Conservation (phyloP, 2,113 vertebrate genomes). For the Trichomycterus rosablanca region DNA sequence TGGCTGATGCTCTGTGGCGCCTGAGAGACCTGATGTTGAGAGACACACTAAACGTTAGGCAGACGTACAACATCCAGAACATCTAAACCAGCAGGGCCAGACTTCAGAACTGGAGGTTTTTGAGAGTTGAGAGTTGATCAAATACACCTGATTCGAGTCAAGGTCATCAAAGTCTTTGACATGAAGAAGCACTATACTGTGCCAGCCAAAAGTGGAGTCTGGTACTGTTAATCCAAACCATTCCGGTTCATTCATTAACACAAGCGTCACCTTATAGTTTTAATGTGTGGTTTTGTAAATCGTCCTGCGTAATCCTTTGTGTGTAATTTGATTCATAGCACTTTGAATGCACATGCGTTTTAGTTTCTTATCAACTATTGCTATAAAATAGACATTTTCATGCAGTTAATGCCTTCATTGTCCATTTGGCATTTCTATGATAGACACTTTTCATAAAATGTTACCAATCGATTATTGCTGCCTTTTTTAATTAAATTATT, state of each 20-base stretch:
- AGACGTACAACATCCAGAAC: conserved; percentile 87
- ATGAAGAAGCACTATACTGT: neutral
- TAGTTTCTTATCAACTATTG: conserved; percentile 43
- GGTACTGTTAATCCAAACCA: conserved; percentile 31
- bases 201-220: neutral
- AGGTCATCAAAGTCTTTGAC: neutral
- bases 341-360: conserved; percentile 49
- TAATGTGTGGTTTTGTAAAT: conserved; percentile 42
- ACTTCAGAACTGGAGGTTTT: too few species aligned
- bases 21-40: conserved; percentile 95
- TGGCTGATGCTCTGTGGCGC: conserved; percentile 95
- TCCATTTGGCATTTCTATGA: conserved; percentile 6
- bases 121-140: too few species aligned
- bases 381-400: conserved; percentile 41
- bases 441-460: conserved; percentile 48
- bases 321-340: conserved; percentile 52
- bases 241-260: conserved; percentile 53
- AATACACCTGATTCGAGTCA: too few species aligned
- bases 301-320: conserved; percentile 41
- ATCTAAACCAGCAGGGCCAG: conserved; percentile 38
- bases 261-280: conserved; percentile 57
- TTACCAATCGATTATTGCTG: conserved; percentile 6
- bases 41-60: conserved; percentile 91
- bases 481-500: conserved; percentile 10
- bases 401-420: conserved; percentile 32